Evolutionary conservation across 2,888 invertebrate genomes (phyloP).

Genomic region (Balanococcus diminutus): DNA sequence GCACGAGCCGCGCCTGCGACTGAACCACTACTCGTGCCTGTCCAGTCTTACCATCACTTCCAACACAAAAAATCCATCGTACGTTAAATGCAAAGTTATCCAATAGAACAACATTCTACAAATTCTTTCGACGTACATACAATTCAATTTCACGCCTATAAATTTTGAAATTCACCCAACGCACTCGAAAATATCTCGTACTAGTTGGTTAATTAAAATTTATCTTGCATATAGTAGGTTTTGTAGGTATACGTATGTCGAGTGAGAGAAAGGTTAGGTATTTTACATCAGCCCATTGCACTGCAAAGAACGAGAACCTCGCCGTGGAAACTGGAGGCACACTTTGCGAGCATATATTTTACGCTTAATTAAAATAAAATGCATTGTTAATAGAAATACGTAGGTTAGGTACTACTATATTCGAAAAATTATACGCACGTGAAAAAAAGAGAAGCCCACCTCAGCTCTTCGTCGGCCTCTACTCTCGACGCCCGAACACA

Average conservation of each 20-base stretch:
- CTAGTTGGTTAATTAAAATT: background rate
- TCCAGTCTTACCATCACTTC: background rate
- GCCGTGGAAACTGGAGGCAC: background rate
- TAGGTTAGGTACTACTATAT: no score
- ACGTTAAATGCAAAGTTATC: background rate
- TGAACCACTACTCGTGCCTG: no score
- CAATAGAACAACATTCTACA: background rate
- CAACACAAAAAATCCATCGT: background rate
- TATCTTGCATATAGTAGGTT: background rate
- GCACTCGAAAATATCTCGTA: background rate
- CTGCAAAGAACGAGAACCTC: background rate
- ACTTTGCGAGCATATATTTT: constrained; percentile 9
- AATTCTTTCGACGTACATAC: background rate
- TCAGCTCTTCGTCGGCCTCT: background rate
- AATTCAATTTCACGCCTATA: background rate
- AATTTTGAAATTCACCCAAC: background rate
- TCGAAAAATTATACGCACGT: background rate
- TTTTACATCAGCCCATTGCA: background rate
- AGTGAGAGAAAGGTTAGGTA: no score
- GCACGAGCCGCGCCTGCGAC: no score
- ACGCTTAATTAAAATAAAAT: constrained; percentile 29
- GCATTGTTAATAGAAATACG: constrained; percentile 3
- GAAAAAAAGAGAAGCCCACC: background rate
- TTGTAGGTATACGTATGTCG: background rate
- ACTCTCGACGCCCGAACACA: background rate